phyloP scores from a whole-genome alignment of 2,113 vertebrate species.

The Saguinus midas region DNA sequence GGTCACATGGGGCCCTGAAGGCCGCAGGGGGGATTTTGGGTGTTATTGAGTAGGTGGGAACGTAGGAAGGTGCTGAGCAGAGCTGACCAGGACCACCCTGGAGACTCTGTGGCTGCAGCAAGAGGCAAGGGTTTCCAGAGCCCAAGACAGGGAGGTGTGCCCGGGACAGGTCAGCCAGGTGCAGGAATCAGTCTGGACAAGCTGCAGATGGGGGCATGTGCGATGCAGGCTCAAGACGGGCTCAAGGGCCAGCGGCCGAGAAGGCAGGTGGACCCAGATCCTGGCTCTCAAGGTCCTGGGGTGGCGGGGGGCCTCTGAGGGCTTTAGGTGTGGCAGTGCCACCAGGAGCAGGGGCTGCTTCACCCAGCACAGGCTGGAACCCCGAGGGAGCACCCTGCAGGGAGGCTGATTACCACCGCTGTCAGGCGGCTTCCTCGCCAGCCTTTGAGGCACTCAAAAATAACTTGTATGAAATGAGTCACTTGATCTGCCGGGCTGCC shows the following conservation, averaged over 20 bases:
- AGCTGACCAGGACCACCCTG: not conserved
- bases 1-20: not conserved
- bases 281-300: not conserved
- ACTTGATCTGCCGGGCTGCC: not conserved
- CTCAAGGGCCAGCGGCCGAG: no score
- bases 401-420: not conserved
- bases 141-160: not conserved
- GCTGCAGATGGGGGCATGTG: not conserved
- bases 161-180: fast-evolving
- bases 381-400: fast-evolving
- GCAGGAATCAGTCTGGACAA: fast-evolving
- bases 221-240: not conserved
- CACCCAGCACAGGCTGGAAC: not conserved
- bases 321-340: fast-evolving
- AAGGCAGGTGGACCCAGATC: not conserved
- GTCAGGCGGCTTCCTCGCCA: not conserved
- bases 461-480: conserved; percentile 38
- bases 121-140: not conserved
- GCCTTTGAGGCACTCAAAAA: conserved; percentile 52
- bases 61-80: fast-evolving
- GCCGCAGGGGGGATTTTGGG: not conserved
- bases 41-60: not conserved
- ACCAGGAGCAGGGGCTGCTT: not conserved
- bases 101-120: not conserved
- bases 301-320: fast-evolving